Evolutionary conservation across 2,888 invertebrate genomes (phyloP), one percentile per base, ranked within the genome.

Genomic region (Sarcophaga carnaria): DNA sequence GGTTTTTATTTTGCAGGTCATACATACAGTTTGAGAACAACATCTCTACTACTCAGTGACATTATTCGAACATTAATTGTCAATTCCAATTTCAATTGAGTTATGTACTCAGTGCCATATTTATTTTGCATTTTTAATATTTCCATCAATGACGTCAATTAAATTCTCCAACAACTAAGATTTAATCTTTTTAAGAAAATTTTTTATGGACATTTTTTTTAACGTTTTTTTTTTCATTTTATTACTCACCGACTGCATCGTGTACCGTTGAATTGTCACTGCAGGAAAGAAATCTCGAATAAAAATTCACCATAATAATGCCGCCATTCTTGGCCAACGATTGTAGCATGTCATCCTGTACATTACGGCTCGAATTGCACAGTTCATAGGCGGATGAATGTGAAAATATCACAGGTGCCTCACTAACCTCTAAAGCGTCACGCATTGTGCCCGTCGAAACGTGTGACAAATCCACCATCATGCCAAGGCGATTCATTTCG

Each of bases 401-500:
- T 67, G 97, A 97, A 94, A 97, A 97, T 89, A 97, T 96, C 89
- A 97, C 97, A 20, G 97, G 97, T 17, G 97, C 97, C 90, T 96
- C 95, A 54, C 96, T 96, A 85, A 96, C 95, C 45, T 95, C 95
- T 64, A 98, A 94, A 25, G 97, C 96, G 92, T 97, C 97, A 71
- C 95, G 94, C 97, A 97, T 97, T 45, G 97, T 97, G 79, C 96
- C 95, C 63, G 95, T 95, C 8, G 97, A 97, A 77, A 97, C 97
- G 93, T 97, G 97, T 10, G 96, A 96, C 89, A 97, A 93, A 93
- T 98, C 97, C 88, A 97, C 96, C 93, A 97, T 95, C 97, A 97
- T 97, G 45, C 97, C 97, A 86, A 97, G 94, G 4, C 97, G 95
- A 94, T 97, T 97, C 97, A 97, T 97, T 94, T 97, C 97, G 90